Conservation (phyloP, 92 coral and sea anemone species). For the Scolanthus callimorphus region DNA sequence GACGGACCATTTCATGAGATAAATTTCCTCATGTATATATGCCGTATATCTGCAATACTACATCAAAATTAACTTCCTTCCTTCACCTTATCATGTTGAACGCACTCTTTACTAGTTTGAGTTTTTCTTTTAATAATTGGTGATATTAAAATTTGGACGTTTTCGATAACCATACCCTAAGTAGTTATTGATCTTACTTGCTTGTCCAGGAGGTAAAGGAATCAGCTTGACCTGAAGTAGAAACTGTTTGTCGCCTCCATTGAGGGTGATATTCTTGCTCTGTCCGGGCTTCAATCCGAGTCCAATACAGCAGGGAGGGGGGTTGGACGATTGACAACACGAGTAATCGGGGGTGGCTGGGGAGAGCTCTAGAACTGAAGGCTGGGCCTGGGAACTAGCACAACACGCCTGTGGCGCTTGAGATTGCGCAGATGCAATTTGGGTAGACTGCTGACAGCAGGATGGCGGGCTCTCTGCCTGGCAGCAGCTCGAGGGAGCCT, state of each 20-base stretch:
- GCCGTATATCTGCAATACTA: too few relatives aligned
- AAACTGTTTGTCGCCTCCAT: not conserved
- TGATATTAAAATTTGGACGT: too few relatives aligned
- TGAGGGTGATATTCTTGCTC: not conserved
- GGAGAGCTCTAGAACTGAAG: not conserved
- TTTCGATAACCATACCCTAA: too few relatives aligned
- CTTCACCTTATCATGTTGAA: too few relatives aligned
- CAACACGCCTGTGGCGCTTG: not conserved
- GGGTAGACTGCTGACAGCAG: constrained; percentile 1
- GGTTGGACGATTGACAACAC: constrained; percentile 1
- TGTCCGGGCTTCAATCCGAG: constrained; percentile 1
- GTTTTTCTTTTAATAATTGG: too few relatives aligned
- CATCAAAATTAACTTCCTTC: too few relatives aligned
- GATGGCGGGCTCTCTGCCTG: not conserved
- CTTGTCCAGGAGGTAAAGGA: not conserved
- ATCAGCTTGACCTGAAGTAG: not conserved
- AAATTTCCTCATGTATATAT: too few relatives aligned
- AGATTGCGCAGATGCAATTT: not conserved
- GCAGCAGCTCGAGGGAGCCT: not conserved
- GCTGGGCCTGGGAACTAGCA: not conserved
- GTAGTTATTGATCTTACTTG: too few relatives aligned
- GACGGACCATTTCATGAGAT: too few relatives aligned
- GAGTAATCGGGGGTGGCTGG: not conserved
- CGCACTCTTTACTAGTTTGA: too few relatives aligned
- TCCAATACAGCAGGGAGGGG: not conserved